Percentiles rank a stretch among this genome's conserved stretches.
phyloP scores from a whole-genome alignment of 2,797 vertebrate genomes.

The Thripadectes ignobilis region DNA sequence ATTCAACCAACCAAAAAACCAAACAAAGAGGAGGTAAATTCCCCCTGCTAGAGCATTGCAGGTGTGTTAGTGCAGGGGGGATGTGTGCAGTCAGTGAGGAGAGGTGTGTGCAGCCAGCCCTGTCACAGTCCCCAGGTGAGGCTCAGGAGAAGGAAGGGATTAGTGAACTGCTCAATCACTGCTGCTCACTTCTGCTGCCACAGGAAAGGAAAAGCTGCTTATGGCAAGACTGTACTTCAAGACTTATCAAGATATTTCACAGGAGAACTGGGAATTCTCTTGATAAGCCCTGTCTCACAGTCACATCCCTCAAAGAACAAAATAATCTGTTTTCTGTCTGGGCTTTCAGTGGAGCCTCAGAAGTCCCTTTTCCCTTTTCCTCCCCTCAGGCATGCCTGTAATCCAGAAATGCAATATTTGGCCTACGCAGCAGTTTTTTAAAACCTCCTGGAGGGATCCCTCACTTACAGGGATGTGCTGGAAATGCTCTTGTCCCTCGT shows the following conservation, averaged over 20 bases:
- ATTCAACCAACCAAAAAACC: not conserved
- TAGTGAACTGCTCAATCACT: not conserved
- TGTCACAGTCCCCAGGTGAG: not conserved
- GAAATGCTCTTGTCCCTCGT: not conserved
- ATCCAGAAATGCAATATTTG: conserved; percentile 12
- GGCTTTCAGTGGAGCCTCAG: not conserved
- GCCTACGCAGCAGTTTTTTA: not conserved
- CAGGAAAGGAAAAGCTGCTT: conserved; percentile 47
- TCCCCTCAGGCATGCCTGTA: not conserved
- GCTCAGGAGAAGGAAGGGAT: not conserved
- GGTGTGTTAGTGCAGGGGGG: not conserved
- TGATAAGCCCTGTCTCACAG: conserved; percentile 26
- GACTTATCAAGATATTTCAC: conserved; percentile 34
- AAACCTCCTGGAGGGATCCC: not conserved
- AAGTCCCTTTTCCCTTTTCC: not conserved
- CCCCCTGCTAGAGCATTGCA: rapidly evolving
- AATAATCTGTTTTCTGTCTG: conserved; percentile 16
- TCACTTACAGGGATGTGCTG: not conserved
- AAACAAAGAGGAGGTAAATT: not conserved
- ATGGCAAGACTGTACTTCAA: conserved; percentile 23
- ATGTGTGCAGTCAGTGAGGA: not conserved
- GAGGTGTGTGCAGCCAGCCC: not conserved
- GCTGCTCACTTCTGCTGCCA: conserved; percentile 11
- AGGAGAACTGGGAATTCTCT: conserved; percentile 29
- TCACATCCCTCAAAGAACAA: not conserved